Percentiles rank a stretch among this genome's conserved stretches.
phyloP scores from a whole-genome alignment of 2,113 vertebrate species.

The Channa argus region DNA sequence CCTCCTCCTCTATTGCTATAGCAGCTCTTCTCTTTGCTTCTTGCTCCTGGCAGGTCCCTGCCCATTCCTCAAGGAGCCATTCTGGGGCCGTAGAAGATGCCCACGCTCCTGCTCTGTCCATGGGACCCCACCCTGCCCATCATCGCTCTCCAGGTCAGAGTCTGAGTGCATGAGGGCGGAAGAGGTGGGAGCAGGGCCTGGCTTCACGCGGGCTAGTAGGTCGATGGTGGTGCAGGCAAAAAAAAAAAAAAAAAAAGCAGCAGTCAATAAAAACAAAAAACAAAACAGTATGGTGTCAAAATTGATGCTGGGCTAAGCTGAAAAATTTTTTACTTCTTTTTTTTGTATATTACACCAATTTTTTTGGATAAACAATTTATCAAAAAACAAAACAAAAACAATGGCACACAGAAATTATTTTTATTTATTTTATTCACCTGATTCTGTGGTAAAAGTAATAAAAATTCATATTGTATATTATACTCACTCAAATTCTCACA shows the following conservation, averaged over 20 bases:
- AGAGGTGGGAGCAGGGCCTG: slow-evolving; percentile 84
- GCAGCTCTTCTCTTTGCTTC: slow-evolving; percentile 85
- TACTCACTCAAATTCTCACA: too few relatives aligned
- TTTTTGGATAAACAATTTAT: too few relatives aligned
- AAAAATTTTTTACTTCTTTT: too few relatives aligned
- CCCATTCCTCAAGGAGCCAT: slow-evolving; percentile 93
- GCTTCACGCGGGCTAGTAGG: slow-evolving; percentile 88
- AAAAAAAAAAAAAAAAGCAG: background rate
- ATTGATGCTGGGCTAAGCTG: background rate
- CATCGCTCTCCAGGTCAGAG: slow-evolving; percentile 96
- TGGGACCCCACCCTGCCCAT: slow-evolving; percentile 86
- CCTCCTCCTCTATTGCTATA: slow-evolving; percentile 74
- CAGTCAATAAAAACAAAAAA: background rate
- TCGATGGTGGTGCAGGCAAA: background rate
- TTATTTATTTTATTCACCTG: too few relatives aligned
- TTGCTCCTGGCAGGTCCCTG: slow-evolving; percentile 87
- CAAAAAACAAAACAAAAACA: too few relatives aligned
- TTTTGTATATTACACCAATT: too few relatives aligned
- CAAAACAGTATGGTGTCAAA: background rate
- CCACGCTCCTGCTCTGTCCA: slow-evolving; percentile 96
- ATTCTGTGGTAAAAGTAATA: too few relatives aligned
- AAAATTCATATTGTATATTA: too few relatives aligned
- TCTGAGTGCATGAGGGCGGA: slow-evolving; percentile 97
- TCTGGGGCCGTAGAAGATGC: slow-evolving; percentile 91
- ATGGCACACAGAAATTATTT: too few relatives aligned